phyloP scores from a whole-genome alignment of 2,797 vertebrate species.

The Spheniscus humboldti region DNA sequence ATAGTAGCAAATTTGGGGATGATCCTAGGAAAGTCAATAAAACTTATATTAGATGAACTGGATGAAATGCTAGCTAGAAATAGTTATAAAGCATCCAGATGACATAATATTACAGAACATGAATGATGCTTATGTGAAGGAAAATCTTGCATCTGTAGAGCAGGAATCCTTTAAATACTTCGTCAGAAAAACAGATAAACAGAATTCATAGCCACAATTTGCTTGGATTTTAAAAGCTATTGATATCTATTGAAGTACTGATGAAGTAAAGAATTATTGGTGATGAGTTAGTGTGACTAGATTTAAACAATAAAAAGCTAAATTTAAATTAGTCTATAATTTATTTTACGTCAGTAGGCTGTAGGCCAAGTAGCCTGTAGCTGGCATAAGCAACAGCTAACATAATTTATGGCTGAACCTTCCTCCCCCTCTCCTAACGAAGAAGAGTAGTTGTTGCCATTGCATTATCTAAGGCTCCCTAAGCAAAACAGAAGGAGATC shows the following conservation, averaged over 20 bases:
- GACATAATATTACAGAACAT: background rate
- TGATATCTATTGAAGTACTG: background rate
- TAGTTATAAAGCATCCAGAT: background rate
- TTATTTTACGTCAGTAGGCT: background rate
- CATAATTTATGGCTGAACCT: background rate
- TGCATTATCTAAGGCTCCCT: background rate
- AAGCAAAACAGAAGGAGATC: conserved; percentile 37
- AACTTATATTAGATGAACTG: background rate
- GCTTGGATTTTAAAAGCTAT: background rate
- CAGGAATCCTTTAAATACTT: background rate
- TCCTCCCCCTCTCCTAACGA: background rate
- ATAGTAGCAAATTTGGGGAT: background rate
- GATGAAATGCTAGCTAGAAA: background rate
- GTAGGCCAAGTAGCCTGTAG: background rate
- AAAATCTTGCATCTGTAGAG: background rate
- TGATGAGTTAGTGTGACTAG: background rate
- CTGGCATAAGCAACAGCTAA: background rate
- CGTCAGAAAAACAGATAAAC: background rate
- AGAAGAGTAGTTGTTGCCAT: background rate
- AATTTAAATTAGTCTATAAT: background rate
- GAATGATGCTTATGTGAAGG: background rate
- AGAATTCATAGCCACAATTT: background rate
- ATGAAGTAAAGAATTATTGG: background rate
- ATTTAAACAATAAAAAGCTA: background rate
- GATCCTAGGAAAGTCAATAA: background rate